Base-by-base conservation (phyloP, 1,140 invertebrate species). In the Triops cancriformis region DNA sequence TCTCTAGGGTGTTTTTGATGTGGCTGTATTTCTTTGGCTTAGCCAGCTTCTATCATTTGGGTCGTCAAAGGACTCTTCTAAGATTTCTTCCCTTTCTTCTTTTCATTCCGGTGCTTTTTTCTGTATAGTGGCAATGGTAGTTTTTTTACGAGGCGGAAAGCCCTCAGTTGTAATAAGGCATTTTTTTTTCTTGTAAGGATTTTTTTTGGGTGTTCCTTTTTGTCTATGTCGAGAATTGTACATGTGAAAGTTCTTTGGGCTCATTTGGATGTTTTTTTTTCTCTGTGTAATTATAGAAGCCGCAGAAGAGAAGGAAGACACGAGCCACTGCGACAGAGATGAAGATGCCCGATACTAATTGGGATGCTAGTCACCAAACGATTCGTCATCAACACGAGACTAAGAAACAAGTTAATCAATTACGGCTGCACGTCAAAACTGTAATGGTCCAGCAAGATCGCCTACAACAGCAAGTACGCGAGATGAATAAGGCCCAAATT, bases 401-500 rank as follows among this genome's bases (percentile, higher is more conserved):
- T 37, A 72, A 73, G n/a, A 73, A 79, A 31, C 31, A 77, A 76
- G 51, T 77, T 23, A 42, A 77, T 73, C 42, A 45, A 10, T 31
- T 79, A 18, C 64, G 75, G 5, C 74, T 77, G 14, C 72, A 73
- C 23, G 78, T 79, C 51, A 79, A 79, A 27, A 76, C 78, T 1
- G 28, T 77, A 11, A 43, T 76, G 31, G 41, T 31, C 75, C 72
- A 79, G 18, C 78, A 79, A 51, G 51, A 76, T 31, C 42, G 73
- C 7, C 27, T 76, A 27, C 74, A 79, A 27, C 37, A 73, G 7
- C 74, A 79, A 37, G 45, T 79, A 23, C 76, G 42, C 26, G 31
- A 78, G 41, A 26, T 79, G 45, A 74, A 31, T 26, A 78, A 73
- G 28, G 41, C 28, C 51, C 76, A 76, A 26, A 76, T 37, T 26